Base-by-base conservation (phyloP, 2,888 invertebrate genomes). In the Drosophila tripunctata region DNA sequence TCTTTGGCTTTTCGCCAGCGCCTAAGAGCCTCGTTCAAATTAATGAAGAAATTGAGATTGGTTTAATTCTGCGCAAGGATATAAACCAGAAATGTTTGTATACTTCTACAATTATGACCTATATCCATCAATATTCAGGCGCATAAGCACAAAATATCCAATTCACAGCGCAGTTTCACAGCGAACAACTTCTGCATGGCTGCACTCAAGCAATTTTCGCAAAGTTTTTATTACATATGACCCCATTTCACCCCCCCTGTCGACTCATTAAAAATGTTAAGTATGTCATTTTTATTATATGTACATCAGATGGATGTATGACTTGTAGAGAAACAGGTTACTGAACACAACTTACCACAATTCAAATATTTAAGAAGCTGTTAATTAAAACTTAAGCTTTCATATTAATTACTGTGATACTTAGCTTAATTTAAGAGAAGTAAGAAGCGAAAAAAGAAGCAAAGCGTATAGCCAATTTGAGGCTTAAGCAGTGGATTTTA, bases 61-160 rank as follows among this genome's bases (percentile, higher is more conserved):
- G 66, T 70, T 74, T 61, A 75, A 78, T 75, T 67, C 68, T 45
- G 43, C 63, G 19, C 33, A 54, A 57, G 52, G 30, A 68, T 40
- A 35, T 40, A 31, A 48, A 15, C 31, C 14, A 17, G 19, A 50
- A 50, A 44, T 24, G 33, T 30, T 40, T 24, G 48, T 62, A 47
- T 67, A 67, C 57, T 19, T 12, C 31, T 19, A 17, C 43, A 40
- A 50, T 61, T 72, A 71, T 41, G 45, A 55, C 30, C 54, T 41
- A 71, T 73, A 62, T 62, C 56, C 72, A 21, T 33, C 38, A 57
- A 67, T 73, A 62, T 57, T 52, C 48, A 38, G 55, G 7, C 10
- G 14, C 47, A 52, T 66, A 51, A 60, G 44, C 41, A 54, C 38
- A 38, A 52, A 22, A 41, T 47, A 35, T 22, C 12, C n/a, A 35